These are phyloP conservation scores for Dermatophagoides farinae DNA, from an alignment of 1,140 invertebrate genomes.

Conservation along the genomic window DNA sequence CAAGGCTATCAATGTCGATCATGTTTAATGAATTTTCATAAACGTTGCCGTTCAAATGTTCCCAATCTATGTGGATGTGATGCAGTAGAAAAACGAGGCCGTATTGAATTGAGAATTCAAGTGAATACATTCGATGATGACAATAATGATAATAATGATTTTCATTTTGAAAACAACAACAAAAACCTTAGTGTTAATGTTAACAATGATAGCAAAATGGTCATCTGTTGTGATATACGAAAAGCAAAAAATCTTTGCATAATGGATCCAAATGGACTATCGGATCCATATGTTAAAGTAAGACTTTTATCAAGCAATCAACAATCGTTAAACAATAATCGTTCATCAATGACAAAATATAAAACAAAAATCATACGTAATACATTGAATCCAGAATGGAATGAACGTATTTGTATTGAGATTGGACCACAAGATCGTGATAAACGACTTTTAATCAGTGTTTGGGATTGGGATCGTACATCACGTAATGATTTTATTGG, in stretches of 20 bases:
- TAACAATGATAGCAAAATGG: background rate
- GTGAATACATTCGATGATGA: background rate
- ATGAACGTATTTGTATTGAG: constrained; percentile 79
- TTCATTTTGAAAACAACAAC: background rate
- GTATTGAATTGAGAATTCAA: constrained; percentile 47
- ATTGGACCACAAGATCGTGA: constrained; percentile 87
- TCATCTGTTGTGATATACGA: constrained; percentile 55
- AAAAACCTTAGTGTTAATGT: background rate
- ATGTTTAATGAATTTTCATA: constrained; percentile 99
- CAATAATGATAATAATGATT: background rate
- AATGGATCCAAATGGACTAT: constrained; percentile 97
- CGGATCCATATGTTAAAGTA: constrained; percentile 65
- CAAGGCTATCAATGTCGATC: constrained; percentile 29
- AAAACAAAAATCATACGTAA: constrained; percentile 94
- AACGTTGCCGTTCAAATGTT: constrained; percentile 88
- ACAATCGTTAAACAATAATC: constrained; percentile 31
- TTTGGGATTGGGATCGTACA: constrained; percentile 99
- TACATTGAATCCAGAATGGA: constrained; percentile 87
- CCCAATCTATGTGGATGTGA: constrained; percentile 97
- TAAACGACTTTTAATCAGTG: constrained; percentile 71
- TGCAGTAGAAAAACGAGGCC: constrained; percentile 88
- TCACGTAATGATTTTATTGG: constrained; percentile 99
- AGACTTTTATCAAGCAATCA: constrained; percentile 82
- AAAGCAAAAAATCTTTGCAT: constrained; percentile 94
- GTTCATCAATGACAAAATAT: constrained; percentile 48